Evolutionary conservation across 2,888 invertebrate species (phyloP), one percentile per base, ranked within the genome.

Genomic region (Protodeltote pygarga): DNA sequence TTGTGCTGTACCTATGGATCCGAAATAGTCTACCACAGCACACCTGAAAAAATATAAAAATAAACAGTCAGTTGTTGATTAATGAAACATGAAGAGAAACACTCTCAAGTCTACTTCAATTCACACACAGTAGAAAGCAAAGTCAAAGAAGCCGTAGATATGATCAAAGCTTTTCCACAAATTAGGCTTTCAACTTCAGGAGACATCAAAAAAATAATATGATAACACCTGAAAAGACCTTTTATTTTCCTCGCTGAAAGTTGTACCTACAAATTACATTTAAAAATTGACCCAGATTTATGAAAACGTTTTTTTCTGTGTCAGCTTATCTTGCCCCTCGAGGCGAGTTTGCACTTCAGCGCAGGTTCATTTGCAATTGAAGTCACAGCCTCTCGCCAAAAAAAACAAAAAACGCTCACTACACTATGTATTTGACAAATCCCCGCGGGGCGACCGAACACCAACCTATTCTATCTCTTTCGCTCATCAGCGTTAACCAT

Each of bases 391-490:
- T 70, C 57, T 57, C 47, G 42, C 41, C 54, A 77, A 75, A 73
- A 73, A 76, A 77, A 70, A 69, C 73, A 51, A 71, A 71, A 73
- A 73, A 75, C 75, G 71, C 55, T 65, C 55, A 34, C 61, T 65
- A 64, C 64, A 15, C 3, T 23, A 11, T 29, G 68, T 75, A 78
- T 83, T 83, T 81, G 78, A 78, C 76, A 84, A 83, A 81, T 81
- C 81, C 83, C 78, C 72, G 52, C 47, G 53, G 71, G 79, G 77
- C 72, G 66, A 67, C 65, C 35, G 29, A 53, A 35, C 40, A 29
- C 39, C 48, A 49, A 39, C 44, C 42, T 60, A 2, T 2, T 28
- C 41, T 54, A 37, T 77, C 80, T 69, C 72, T 52, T 59, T 83
- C 67, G 32, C 65, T 33, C 81, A 31, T 39, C 15, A 14, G 21